Evolutionary conservation across 2,888 invertebrate species (phyloP).

Genomic region (Chaitophorus viminalis): DNA sequence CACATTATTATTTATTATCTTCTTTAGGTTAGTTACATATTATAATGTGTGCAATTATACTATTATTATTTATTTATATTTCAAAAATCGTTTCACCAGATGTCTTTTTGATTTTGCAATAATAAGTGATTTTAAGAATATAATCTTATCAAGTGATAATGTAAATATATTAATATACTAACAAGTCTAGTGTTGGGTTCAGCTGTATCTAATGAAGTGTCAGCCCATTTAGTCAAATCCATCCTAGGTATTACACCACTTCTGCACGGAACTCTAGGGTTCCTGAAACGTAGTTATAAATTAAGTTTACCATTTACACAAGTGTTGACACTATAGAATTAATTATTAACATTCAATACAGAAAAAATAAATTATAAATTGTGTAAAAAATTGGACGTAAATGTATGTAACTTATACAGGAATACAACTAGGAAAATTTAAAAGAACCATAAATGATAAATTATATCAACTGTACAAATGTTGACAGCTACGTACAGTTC

Average conservation of each 20-base stretch:
- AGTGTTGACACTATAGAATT: too few relatives aligned
- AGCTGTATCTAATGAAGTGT: conserved; percentile 68
- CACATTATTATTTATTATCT: not conserved
- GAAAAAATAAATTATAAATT: too few relatives aligned
- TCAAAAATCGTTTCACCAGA: too few relatives aligned
- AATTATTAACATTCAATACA: too few relatives aligned
- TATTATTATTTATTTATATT: too few relatives aligned
- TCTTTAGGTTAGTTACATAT: not conserved
- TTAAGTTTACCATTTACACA: not conserved
- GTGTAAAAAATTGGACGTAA: too few relatives aligned
- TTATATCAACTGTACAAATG: not conserved
- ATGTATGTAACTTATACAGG: too few relatives aligned
- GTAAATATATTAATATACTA: conserved; percentile 35
- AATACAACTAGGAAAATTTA: too few relatives aligned
- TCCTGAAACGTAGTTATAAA: conserved; percentile 70
- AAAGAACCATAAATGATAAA: too few relatives aligned
- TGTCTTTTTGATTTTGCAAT: too few relatives aligned
- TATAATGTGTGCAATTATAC: too few relatives aligned
- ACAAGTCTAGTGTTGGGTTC: conserved; percentile 33
- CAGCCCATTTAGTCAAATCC: conserved; percentile 91
- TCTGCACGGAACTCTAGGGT: conserved; percentile 90
- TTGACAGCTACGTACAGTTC: conserved; percentile 79
- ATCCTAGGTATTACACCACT: conserved; percentile 88
- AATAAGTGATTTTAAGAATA: too few relatives aligned
- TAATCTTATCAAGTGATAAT: not conserved